Evolutionary conservation across 1,140 invertebrate species (phyloP).

Genomic region (Drosophila prosaltans): DNA sequence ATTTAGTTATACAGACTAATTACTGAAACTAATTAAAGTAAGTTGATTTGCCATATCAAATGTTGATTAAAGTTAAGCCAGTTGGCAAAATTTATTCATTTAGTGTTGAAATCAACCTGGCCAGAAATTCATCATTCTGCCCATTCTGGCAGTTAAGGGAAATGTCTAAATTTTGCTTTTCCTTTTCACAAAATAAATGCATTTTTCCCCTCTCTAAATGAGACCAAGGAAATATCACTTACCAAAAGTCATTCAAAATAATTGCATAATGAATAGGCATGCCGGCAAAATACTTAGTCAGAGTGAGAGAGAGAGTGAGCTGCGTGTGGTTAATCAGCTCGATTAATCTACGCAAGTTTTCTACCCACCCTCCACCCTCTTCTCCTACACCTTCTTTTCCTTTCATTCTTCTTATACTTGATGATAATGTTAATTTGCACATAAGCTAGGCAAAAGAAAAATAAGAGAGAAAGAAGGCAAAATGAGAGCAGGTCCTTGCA

Average conservation of each 20-base stretch:
- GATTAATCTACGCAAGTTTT: slow-evolving; percentile 75
- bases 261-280: slow-evolving; percentile 77
- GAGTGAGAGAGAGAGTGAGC: slow-evolving; percentile 4
- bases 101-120: neutral
- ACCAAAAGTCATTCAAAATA: slow-evolving; percentile 78
- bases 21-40: too few species aligned
- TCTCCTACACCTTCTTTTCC: neutral
- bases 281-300: slow-evolving; percentile 14
- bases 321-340: slow-evolving; percentile 76
- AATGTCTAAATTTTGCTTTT: slow-evolving; percentile 6
- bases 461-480: neutral
- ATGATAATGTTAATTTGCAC: slow-evolving; percentile 80
- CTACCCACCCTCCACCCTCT: neutral
- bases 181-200: slow-evolving; percentile 45
- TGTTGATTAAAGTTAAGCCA: too few species aligned
- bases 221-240: slow-evolving; percentile 71
- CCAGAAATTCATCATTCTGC: neutral
- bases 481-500: slow-evolving; percentile 41
- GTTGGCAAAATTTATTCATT: neutral
- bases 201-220: slow-evolving; percentile 21
- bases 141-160: slow-evolving; percentile 18
- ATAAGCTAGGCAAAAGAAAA: slow-evolving; percentile 42
- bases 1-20: too few species aligned
- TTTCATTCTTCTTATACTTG: slow-evolving; percentile 9
- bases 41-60: too few species aligned